phyloP scores from a whole-genome alignment of 2,113 vertebrate genomes.

The Terrapene triunguis region DNA sequence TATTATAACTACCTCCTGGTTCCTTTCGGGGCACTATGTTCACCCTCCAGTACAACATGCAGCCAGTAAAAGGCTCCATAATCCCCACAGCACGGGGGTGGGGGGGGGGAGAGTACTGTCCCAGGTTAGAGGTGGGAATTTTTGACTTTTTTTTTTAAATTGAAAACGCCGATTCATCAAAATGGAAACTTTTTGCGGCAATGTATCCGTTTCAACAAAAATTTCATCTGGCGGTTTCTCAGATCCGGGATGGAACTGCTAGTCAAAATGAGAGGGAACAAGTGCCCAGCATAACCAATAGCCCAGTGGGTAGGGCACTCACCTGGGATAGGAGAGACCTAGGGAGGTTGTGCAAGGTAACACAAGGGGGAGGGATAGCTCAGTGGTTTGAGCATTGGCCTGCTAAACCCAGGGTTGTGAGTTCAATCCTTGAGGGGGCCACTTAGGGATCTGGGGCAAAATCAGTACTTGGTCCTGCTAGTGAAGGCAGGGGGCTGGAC shows the following conservation, averaged over 20 bases:
- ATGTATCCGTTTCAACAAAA: background rate
- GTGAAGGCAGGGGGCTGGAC: no score
- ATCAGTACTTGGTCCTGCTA: no score
- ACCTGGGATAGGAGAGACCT: background rate
- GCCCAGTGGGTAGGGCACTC: background rate
- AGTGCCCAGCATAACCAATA: background rate
- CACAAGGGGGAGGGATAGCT: no score
- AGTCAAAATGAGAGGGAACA: background rate
- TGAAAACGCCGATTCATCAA: background rate
- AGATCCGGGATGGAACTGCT: background rate
- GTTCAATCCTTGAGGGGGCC: no score
- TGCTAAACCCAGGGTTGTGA: no score
- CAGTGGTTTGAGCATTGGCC: no score
- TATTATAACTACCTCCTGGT: background rate
- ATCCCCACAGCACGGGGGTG: background rate
- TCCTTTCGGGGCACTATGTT: background rate
- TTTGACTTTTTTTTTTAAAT: background rate
- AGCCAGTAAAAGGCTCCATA: background rate
- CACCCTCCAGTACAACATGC: background rate
- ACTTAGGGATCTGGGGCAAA: no score
- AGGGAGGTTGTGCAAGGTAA: background rate
- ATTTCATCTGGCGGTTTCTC: background rate
- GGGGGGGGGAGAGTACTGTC: background rate
- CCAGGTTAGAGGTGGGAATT: background rate
- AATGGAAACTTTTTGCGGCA: background rate